Percentiles rank a stretch among this genome's conserved stretches.
These are phyloP conservation scores for Pyrrhosoma nymphula DNA, from an alignment of 2,888 invertebrate species.

Conservation along the genomic window DNA sequence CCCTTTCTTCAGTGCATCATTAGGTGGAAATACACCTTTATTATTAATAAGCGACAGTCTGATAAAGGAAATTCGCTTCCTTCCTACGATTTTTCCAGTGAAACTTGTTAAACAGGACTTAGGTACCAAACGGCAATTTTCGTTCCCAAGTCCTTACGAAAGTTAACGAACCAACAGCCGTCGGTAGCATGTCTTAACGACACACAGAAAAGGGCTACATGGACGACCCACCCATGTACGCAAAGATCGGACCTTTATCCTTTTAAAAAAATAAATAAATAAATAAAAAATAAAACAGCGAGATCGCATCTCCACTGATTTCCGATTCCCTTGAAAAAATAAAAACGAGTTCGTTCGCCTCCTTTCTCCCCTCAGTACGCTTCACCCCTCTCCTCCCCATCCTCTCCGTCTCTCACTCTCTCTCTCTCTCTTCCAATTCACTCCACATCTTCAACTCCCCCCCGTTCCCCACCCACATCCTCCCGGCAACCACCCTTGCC, in stretches of 20 bases:
- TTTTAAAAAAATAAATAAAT: no score
- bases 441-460: neutral
- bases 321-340: neutral
- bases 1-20: no score
- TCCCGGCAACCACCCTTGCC: neutral
- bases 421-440: neutral
- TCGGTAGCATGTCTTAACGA: no score
- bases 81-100: no score
- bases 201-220: neutral
- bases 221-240: neutral
- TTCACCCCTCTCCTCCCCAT: neutral
- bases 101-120: no score
- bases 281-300: neutral
- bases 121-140: no score
- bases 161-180: no score
- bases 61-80: no score
- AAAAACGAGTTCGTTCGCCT: neutral
- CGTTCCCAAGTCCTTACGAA: no score
- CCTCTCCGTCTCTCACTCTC: no score
- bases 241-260: neutral
- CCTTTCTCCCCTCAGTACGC: neutral
- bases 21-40: no score
- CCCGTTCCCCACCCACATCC: neutral
- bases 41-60: no score
- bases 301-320: neutral